phyloP scores from a whole-genome alignment of 2,888 invertebrate species.

The Priocnemis perturbator region DNA sequence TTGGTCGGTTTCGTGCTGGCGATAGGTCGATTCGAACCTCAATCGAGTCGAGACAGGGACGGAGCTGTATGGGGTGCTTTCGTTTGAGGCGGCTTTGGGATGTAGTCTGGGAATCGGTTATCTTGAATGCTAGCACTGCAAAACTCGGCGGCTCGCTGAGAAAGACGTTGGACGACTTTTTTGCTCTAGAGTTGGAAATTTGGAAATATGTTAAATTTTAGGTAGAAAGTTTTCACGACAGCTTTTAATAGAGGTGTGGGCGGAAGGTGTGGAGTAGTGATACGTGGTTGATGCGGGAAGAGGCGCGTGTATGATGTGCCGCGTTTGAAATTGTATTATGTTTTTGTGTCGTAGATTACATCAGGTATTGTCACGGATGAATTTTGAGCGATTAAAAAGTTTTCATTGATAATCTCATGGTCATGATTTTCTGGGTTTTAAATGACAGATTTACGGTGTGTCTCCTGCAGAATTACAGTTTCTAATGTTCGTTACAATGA shows the following conservation, averaged over 20 bases:
- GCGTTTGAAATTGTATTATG: background rate
- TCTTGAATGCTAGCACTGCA: too few species aligned
- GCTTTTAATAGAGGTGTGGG: background rate
- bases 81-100: background rate
- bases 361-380: background rate
- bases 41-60: background rate
- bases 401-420: too few species aligned
- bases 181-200: too few species aligned
- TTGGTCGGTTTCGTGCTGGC: background rate
- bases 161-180: too few species aligned
- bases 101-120: too few species aligned
- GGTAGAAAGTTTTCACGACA: background rate
- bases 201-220: too few species aligned
- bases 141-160: too few species aligned
- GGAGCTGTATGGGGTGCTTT: background rate
- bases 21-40: constrained; percentile 29
- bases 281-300: background rate
- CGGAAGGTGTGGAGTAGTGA: too few species aligned
- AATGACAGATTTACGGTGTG: too few species aligned
- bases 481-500: background rate
- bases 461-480: too few species aligned
- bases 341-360: background rate
- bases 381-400: too few species aligned
- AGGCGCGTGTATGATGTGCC: background rate
- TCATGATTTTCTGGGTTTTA: too few species aligned